These are phyloP conservation scores for Myoxocephalus aenaeus DNA, from an alignment of 2,797 vertebrate species.

Conservation along the genomic window DNA sequence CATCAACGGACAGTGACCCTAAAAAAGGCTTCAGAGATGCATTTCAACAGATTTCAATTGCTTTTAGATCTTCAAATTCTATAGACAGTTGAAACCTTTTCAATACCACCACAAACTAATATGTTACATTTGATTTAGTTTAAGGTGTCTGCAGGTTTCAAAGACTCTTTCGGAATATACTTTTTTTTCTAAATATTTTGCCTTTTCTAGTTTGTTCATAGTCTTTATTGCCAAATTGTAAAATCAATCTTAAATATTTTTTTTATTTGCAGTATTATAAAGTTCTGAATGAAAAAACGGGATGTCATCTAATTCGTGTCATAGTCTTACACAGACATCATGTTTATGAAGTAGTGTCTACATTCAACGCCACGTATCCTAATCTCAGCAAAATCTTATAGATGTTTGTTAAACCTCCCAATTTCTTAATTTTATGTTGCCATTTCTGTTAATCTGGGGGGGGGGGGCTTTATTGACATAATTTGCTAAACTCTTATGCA, in stretches of 20 bases:
- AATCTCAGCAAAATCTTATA: not conserved
- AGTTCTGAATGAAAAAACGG: too few species aligned
- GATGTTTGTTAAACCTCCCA: not conserved
- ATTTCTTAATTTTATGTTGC: not conserved
- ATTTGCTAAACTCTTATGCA: not conserved
- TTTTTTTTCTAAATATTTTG: too few species aligned
- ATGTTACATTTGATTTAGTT: not conserved
- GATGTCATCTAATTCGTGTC: not conserved
- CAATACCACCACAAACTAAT: not conserved
- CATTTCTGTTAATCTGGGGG: slow-evolving; percentile 5
- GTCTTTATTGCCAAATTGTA: not conserved
- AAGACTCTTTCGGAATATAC: too few species aligned
- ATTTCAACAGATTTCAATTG: not conserved
- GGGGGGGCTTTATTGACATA: not conserved
- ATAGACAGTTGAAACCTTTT: not conserved
- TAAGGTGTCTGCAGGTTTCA: not conserved
- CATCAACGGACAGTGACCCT: not conserved
- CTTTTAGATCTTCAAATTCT: not conserved
- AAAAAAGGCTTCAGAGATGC: not conserved
- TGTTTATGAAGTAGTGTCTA: not conserved
- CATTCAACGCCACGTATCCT: not conserved
- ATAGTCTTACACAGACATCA: not conserved
- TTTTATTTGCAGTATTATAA: not conserved
- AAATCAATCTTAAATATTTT: not conserved
- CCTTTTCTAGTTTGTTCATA: not conserved